These are phyloP conservation scores for Todiramphus chloris DNA, from an alignment of 2,113 vertebrate species.

Conservation along the genomic window DNA sequence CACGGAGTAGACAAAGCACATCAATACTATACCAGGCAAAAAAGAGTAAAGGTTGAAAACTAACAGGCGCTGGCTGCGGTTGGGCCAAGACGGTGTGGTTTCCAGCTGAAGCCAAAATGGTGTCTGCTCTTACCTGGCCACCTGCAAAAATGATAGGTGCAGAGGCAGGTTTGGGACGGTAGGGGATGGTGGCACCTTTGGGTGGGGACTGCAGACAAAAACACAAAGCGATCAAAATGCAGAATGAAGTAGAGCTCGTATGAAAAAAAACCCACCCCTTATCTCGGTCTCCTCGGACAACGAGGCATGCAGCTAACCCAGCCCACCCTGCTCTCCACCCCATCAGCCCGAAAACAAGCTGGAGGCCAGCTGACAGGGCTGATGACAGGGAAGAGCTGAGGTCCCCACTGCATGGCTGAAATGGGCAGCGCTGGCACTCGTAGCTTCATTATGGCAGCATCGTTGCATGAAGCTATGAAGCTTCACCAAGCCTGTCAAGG, in stretches of 20 bases:
- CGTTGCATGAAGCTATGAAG: background rate
- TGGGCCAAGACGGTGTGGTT: conserved; percentile 87
- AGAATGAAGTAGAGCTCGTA: background rate
- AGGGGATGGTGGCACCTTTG: conserved; percentile 93
- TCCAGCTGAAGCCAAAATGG: conserved; percentile 81
- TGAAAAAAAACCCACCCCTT: background rate
- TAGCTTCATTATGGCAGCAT: background rate
- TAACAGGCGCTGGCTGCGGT: conserved; percentile 86
- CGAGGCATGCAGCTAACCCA: background rate
- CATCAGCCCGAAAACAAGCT: background rate
- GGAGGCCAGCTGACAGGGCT: accelerated
- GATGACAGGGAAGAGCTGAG: background rate
- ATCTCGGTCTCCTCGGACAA: background rate
- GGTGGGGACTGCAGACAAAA: conserved; percentile 86
- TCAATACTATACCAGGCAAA: conserved; percentile 72
- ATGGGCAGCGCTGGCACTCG: background rate
- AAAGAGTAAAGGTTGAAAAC: conserved; percentile 74
- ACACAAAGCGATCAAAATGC: conserved; percentile 43
- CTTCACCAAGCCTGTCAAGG: background rate
- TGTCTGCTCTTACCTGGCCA: conserved; percentile 81
- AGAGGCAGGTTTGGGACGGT: conserved; percentile 86
- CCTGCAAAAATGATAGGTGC: conserved; percentile 82
- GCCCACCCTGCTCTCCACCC: background rate
- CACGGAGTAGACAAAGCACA: conserved; percentile 18
- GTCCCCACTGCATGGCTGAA: accelerated